Conservation (phyloP, 1,140 invertebrate genomes). For the Conus betulinus region DNA sequence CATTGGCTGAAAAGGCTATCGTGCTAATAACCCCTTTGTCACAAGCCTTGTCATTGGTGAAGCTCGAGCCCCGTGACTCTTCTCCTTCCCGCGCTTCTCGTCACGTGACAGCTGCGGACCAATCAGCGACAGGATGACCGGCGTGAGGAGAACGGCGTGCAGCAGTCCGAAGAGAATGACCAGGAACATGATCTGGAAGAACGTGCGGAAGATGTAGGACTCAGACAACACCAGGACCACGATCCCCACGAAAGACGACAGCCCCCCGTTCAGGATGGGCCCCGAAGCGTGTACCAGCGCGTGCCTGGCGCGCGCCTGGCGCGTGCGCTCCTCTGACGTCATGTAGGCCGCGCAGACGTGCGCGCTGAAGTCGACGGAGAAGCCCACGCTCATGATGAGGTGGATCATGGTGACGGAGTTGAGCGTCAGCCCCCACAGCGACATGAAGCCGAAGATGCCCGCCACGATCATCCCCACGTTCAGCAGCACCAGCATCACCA, state of each 20-base stretch:
- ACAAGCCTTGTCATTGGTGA: background rate
- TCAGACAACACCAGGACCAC: conserved; percentile 90
- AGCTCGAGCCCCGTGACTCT: background rate
- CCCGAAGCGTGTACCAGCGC: conserved; percentile 92
- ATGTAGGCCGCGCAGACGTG: conserved; percentile 98
- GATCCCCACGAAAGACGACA: conserved; percentile 94
- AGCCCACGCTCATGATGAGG: conserved; percentile 98
- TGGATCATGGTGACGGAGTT: conserved; percentile 99
- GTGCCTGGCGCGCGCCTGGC: conserved; percentile 85
- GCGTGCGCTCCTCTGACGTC: conserved; percentile 80
- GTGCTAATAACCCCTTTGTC: background rate
- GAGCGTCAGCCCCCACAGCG: conserved; percentile 94
- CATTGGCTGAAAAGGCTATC: background rate
- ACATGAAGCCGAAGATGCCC: conserved; percentile 97
- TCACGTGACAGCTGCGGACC: conserved; percentile 47
- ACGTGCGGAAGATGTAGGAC: conserved; percentile 97
- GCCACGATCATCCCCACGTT: conserved; percentile 96
- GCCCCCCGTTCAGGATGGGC: conserved; percentile 95
- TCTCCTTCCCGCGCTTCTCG: background rate
- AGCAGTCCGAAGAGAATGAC: conserved; percentile 96
- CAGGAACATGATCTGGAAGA: conserved; percentile 99
- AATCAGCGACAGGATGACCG: conserved; percentile 87
- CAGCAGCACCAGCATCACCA: conserved; percentile 95
- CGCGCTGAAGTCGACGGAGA: conserved; percentile 97
- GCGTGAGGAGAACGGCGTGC: conserved; percentile 93